A percentile compares a stretch with the other conserved stretches of the same genome.
phyloP scores from a whole-genome alignment of 2,797 vertebrate species.

The Paramormyrops hopkinsi region DNA sequence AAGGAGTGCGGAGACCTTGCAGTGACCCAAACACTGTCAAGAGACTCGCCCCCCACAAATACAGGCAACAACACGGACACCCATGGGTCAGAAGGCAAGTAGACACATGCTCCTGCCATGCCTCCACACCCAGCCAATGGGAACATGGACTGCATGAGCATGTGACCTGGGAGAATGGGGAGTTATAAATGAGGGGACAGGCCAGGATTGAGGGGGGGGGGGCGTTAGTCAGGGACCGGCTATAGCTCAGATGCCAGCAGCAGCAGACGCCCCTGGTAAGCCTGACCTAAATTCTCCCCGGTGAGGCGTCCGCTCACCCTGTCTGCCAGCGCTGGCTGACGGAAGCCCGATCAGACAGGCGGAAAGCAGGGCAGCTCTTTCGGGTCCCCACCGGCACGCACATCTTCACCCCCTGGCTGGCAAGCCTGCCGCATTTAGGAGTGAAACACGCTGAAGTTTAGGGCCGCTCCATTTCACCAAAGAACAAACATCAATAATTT shows the following conservation, averaged over 20 bases:
- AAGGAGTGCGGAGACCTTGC: neutral
- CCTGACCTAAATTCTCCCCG: slow-evolving; percentile 79
- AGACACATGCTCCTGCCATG: neutral
- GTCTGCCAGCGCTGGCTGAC: slow-evolving; percentile 67
- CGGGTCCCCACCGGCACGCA: slow-evolving; percentile 57
- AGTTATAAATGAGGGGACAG: neutral
- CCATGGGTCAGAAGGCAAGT: neutral
- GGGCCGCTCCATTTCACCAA: neutral
- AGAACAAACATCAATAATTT: neutral
- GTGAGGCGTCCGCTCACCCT: slow-evolving; percentile 69
- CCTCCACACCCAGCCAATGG: slow-evolving; percentile 19
- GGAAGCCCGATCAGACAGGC: slow-evolving; percentile 66
- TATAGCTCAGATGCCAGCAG: slow-evolving; percentile 29
- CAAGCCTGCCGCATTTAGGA: neutral
- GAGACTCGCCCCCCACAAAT: neutral
- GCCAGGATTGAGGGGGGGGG: neutral
- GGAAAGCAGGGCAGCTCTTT: slow-evolving; percentile 68
- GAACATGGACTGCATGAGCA: neutral
- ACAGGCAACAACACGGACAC: neutral
- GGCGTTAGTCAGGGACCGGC: neutral
- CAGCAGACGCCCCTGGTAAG: slow-evolving; percentile 61
- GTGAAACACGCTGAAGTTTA: neutral
- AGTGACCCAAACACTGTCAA: neutral
- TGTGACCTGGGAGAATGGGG: neutral
- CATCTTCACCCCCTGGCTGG: slow-evolving; percentile 11